phyloP scores from a whole-genome alignment of 2,113 vertebrate genomes.

The Mirza zaza region DNA sequence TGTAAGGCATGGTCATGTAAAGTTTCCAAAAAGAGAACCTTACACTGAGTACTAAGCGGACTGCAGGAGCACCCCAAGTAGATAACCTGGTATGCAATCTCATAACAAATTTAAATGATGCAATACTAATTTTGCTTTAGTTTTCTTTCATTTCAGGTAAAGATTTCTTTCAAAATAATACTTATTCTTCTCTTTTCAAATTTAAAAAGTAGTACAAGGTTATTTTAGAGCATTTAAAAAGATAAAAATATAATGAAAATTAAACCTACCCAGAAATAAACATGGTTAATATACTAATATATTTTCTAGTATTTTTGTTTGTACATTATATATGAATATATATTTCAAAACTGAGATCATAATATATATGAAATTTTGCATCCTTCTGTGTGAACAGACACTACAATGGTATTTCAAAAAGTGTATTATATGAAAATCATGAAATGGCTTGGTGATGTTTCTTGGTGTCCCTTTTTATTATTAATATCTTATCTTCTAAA shows the following conservation, averaged over 20 bases:
- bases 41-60: not conserved
- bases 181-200: not conserved
- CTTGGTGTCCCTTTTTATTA: conserved; percentile 22
- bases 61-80: too few species aligned
- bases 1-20: not conserved
- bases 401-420: not conserved
- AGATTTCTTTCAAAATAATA: conserved; percentile 26
- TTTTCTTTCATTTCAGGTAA: conserved; percentile 6
- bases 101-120: not conserved
- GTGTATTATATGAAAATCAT: not conserved
- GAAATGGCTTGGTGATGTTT: not conserved
- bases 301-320: not conserved
- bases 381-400: not conserved
- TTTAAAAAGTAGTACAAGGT: not conserved
- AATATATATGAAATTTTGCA: not conserved
- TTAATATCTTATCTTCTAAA: not conserved
- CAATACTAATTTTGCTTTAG: not conserved
- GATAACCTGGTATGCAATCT: not conserved
- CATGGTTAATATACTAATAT: not conserved
- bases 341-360: conserved; percentile 8
- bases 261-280: not conserved
- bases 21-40: not conserved
- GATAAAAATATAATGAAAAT: not conserved
- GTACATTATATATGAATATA: not conserved
- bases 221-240: conserved; percentile 16